Percentiles rank a stretch among this genome's conserved stretches.
Conservation (phyloP, 1,140 invertebrate species). For the Teleopsis dalmanni region DNA sequence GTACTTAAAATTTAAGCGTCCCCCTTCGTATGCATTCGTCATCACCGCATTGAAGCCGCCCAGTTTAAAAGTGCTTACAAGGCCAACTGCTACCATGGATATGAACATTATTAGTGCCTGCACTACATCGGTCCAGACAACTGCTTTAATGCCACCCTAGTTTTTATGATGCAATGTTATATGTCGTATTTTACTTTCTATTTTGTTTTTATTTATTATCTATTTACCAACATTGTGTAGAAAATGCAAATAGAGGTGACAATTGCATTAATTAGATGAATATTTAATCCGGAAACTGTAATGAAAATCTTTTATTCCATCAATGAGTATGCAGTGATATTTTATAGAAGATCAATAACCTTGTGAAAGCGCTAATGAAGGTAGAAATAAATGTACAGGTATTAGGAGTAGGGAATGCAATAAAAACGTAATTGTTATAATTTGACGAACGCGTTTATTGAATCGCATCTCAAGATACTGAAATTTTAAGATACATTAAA, state of each 20-base stretch:
- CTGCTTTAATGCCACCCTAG: slow-evolving; percentile 77
- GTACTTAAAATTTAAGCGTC: slow-evolving; percentile 57
- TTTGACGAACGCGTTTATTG: slow-evolving; percentile 51
- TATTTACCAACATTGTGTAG: slow-evolving; percentile 69
- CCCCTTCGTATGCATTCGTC: slow-evolving; percentile 48
- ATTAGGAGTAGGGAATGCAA: slow-evolving; percentile 41
- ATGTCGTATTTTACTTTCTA: neutral
- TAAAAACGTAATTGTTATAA: slow-evolving; percentile 60
- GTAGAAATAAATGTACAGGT: slow-evolving; percentile 47
- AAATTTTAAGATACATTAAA: too few relatives aligned
- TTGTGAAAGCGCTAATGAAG: slow-evolving; percentile 70
- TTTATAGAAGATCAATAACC: too few relatives aligned
- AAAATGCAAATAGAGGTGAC: slow-evolving; percentile 73
- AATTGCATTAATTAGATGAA: slow-evolving; percentile 60
- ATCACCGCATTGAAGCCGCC: slow-evolving; percentile 61
- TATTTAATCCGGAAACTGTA: slow-evolving; percentile 63
- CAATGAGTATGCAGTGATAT: too few relatives aligned
- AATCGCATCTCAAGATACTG: too few relatives aligned
- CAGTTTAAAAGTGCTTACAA: slow-evolving; percentile 57
- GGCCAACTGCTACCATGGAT: slow-evolving; percentile 59
- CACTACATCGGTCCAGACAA: slow-evolving; percentile 80
- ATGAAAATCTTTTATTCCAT: slow-evolving; percentile 9
- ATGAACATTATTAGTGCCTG: slow-evolving; percentile 70
- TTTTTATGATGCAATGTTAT: neutral
- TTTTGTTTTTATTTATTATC: neutral